Evolutionary conservation across 92 coral and sea anemone species (phyloP), one percentile per base, ranked within the genome.

Genomic region (Muricea muricata): DNA sequence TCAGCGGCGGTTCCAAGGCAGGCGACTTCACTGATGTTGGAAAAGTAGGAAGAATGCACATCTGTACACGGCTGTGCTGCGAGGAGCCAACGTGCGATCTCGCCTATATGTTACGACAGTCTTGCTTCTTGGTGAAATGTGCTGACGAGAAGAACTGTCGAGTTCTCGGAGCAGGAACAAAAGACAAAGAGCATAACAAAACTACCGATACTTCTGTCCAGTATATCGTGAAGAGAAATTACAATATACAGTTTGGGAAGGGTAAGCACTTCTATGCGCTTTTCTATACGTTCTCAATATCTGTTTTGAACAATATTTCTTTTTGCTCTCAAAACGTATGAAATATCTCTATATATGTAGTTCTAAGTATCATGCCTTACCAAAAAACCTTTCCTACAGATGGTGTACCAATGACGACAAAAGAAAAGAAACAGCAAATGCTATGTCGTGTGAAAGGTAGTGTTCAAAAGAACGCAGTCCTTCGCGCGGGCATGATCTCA

Each of bases 21-120:
- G 99, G 99, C 28, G 96, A 91, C 89, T 97, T 94, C 78, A 90
- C 93, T 18, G 98, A 97, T 74, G 93, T 97, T 7, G 99, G 99
- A 6, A 91, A 94, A 42, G 94, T 97, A 24, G 86, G 94, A 17
- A 90, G 91, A 73, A 83, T 87, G 76, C 98, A 97, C 84, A 93
- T 93, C 40, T 97, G 99, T 33, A 94, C 98, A 74, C 83, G 98
- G 26, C 75, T 97, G 28, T 97, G 99, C 90, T 97, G 99, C 48
- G 99, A 97, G 80, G 97, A 97, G 18, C 85, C 97, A 12, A 48
- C 90, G 15, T 97, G 99, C 78, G 99, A 97, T 85, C 81, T 94
- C 40, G 96, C 99, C 8, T 97, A 97, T 73, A 97, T 97, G 99
- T 90, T 92, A 63, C 90, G 97, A n/a, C 86, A 90, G 61, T 87